Evolutionary conservation across 2,113 vertebrate genomes (phyloP), one percentile per base, ranked within the genome.

Genomic region (Xiphophorus couchianus): DNA sequence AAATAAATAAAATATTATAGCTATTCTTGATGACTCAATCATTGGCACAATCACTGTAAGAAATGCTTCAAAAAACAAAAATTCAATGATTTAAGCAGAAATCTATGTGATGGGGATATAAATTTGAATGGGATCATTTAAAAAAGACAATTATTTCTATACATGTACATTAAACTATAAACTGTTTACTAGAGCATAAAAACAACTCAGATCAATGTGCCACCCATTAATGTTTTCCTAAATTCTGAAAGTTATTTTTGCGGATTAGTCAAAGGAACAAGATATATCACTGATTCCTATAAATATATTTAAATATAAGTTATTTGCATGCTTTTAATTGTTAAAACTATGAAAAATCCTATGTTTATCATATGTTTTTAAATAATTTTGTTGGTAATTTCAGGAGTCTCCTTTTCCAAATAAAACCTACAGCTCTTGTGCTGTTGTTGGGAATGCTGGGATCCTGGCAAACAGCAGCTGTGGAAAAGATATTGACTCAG

Each of bases 391-490:
- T 22, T 51, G 48, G 48, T 54, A 25, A 28, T 44, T 86, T 4
- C 78, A 95, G 94, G 88, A 88, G 42, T 69, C 80, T 37, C 92
- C 93, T 0, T 94, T 95, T 76, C 39, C 76, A 64, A 93, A 90
- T 51, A 83, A 88, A 12, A 76, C 81, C 17, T 88, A 69, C 80
- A 11, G 90, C n/a, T 89, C 91, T 0, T 95, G 95, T 73, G 86
- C 95, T 10, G 90, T 95, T 11, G 93, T 95, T 5, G 95, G 95
- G 11, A 95, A 95, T 10, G 93, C 94, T 15, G 95, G 94, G 25
- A 94, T 95, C 61, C 84, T 95, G 75, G 4, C n/a, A 28, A 90
- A 95, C 78, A 95, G 95, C 82, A 86, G 86, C 86, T 95, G 95
- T 78, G 95, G 94, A 51, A 63, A 84, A 30, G 81, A 9, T 39